Conservation (phyloP, 2,113 vertebrate species). For the cattle (Bos taurus) region ARS-UCD2.0 NC_037330.1:49652501-49653000, state of each 20-base stretch:
- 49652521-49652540: background rate
- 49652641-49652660: background rate
- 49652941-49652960: background rate
- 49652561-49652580: background rate
- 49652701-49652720: background rate
- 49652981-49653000: background rate
- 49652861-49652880: background rate
- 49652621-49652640: background rate
- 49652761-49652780: background rate
- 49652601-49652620: background rate
- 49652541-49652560: background rate
- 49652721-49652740: background rate
- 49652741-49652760: background rate
- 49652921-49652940: background rate
- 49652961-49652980: background rate
- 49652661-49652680: background rate
- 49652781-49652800: background rate
- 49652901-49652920: background rate
- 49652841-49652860: background rate
- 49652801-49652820: background rate
- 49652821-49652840: background rate
- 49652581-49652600: background rate
- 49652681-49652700: background rate
- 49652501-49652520: background rate
- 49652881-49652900: background rate